Evolutionary conservation across 1,140 invertebrate genomes (phyloP).

Genomic region (Lordiphosa clarofinis): DNA sequence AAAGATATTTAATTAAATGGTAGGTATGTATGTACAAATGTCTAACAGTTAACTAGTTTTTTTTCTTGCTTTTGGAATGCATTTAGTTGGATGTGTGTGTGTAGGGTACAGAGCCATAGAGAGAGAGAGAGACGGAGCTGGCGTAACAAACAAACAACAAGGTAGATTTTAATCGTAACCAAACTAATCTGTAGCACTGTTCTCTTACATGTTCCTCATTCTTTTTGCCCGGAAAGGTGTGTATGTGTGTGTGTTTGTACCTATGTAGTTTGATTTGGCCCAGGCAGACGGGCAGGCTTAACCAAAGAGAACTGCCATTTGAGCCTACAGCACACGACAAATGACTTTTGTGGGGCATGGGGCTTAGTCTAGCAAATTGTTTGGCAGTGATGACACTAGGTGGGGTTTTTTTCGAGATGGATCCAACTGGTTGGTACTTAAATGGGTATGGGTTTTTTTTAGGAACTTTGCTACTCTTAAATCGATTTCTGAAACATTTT

Average conservation of each 20-base stretch:
- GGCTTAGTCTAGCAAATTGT: no score
- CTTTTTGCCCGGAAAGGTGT: slow-evolving; percentile 25
- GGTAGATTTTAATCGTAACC: slow-evolving; percentile 69
- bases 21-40: slow-evolving; percentile 20
- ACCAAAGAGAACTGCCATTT: slow-evolving; percentile 9
- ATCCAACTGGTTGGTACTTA: no score
- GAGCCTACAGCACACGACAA: slow-evolving; percentile 12
- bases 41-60: slow-evolving; percentile 66
- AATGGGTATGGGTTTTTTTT: no score
- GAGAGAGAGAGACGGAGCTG: slow-evolving; percentile 13
- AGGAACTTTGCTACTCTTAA: no score
- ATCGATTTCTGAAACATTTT: no score
- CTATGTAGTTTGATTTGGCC: slow-evolving; percentile 13
- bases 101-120: slow-evolving; percentile 17
- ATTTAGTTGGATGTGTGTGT: slow-evolving; percentile 48
- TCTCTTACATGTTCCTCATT: slow-evolving; percentile 29
- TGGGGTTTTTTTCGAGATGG: no score
- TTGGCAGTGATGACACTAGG: no score
- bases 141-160: slow-evolving; percentile 64
- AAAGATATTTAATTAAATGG: slow-evolving; percentile 4
- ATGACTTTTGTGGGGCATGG: slow-evolving; percentile 2
- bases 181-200: slow-evolving; percentile 69
- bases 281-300: slow-evolving; percentile 8
- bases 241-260: slow-evolving; percentile 12
- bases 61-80: slow-evolving; percentile 72